Percentiles rank a stretch among this genome's conserved stretches.
phyloP scores from a whole-genome alignment of 1,140 invertebrate species.

The Anthonomus grandis region DNA sequence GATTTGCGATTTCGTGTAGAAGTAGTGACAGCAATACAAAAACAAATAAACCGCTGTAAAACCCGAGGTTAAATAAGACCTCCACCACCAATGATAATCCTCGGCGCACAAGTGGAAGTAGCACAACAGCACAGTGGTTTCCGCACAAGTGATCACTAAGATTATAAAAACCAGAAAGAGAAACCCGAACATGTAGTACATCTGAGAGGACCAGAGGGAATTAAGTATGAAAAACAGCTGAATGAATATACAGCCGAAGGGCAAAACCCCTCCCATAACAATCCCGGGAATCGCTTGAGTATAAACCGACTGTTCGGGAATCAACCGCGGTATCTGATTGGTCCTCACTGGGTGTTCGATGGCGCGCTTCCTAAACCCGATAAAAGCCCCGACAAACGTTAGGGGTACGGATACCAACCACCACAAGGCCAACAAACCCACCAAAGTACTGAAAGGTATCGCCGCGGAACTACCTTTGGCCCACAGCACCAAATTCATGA shows the following conservation, averaged over 20 bases:
- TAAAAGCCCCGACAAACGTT: slow-evolving; percentile 96
- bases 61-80: slow-evolving; percentile 89
- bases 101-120: slow-evolving; percentile 99
- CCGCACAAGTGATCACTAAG: slow-evolving; percentile 95
- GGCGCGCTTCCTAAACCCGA: slow-evolving; percentile 95
- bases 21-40: slow-evolving; percentile 97
- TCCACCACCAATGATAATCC: slow-evolving; percentile 77
- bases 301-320: slow-evolving; percentile 96
- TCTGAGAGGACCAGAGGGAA: slow-evolving; percentile 96
- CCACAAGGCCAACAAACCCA: slow-evolving; percentile 95
- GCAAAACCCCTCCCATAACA: slow-evolving; percentile 95
- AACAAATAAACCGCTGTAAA: slow-evolving; percentile 97
- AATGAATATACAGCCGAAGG: slow-evolving; percentile 99
- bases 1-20: slow-evolving; percentile 92
- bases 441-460: slow-evolving; percentile 91
- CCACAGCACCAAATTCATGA: slow-evolving; percentile 96
- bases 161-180: slow-evolving; percentile 97
- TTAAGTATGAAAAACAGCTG: slow-evolving; percentile 99
- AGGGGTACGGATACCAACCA: slow-evolving; percentile 95
- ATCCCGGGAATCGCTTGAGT: slow-evolving; percentile 90
- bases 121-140: slow-evolving; percentile 95
- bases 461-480: slow-evolving; percentile 91
- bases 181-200: slow-evolving; percentile 99
- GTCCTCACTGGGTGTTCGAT: slow-evolving; percentile 96
- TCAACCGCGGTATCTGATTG: slow-evolving; percentile 97